Evolutionary conservation across 2,888 invertebrate species (phyloP).

Genomic region (Lymantria dispar): DNA sequence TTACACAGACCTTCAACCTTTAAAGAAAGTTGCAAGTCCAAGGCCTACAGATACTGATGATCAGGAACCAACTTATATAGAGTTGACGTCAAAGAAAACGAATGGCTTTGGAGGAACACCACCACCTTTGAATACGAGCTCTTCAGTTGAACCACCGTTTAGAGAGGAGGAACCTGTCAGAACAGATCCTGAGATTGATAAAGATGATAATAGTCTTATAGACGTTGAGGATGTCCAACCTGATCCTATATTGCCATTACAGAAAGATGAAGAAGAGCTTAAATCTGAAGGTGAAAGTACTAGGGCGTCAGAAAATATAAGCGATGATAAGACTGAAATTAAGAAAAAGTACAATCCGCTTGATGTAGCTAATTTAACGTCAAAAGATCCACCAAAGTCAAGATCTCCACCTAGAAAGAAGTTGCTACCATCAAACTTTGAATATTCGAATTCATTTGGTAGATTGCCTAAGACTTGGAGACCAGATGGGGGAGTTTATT

Average conservation of each 20-base stretch:
- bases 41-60: slow-evolving; percentile 61
- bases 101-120: slow-evolving; percentile 54
- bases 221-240: slow-evolving; percentile 75
- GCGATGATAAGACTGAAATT: slow-evolving; percentile 61
- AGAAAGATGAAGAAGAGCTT: slow-evolving; percentile 43
- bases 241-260: slow-evolving; percentile 39
- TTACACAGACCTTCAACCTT: slow-evolving; percentile 67
- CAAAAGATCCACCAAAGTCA: slow-evolving; percentile 82
- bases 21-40: slow-evolving; percentile 72
- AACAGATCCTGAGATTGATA: slow-evolving; percentile 75
- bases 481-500: slow-evolving; percentile 68
- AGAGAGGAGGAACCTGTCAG: slow-evolving; percentile 69
- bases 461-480: slow-evolving; percentile 84
- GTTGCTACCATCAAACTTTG: slow-evolving; percentile 57
- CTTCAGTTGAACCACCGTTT: slow-evolving; percentile 64
- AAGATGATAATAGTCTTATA: slow-evolving; percentile 72
- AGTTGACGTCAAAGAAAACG: slow-evolving; percentile 66
- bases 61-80: slow-evolving; percentile 70
- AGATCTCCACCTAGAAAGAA: slow-evolving; percentile 77
- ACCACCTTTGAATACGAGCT: slow-evolving; percentile 51
- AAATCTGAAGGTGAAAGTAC: slow-evolving; percentile 50
- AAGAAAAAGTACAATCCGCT: slow-evolving; percentile 83
- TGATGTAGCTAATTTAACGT: slow-evolving; percentile 84
- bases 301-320: slow-evolving; percentile 50
- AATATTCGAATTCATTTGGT: slow-evolving; percentile 62